Base-by-base conservation (phyloP, 1,140 invertebrate genomes). In the Heterodera schachtii region DNA sequence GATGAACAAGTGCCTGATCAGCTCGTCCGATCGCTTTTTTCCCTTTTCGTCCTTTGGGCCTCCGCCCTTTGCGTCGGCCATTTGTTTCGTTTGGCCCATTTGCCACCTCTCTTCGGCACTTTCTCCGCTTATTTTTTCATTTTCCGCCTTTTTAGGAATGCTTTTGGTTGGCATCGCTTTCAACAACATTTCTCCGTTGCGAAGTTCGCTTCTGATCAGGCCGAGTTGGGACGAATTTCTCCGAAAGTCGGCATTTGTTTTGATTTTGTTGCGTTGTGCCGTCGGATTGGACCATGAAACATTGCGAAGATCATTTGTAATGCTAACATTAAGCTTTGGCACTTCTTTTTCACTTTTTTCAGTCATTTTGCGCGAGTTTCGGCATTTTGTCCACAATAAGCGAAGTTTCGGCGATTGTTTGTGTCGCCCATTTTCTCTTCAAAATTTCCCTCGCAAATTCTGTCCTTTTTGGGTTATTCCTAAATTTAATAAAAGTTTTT, bases 201-300 rank as follows among this genome's bases (percentile, higher is more conserved):
- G n/a, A 3, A 44, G 43, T 49, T 46, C 75, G 6, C 41, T 85
- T 52, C 47, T 90, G 76, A 91, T 92, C 49, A 87, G 91, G 80
- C 57, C 82, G 44, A 81, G 85, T 43, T 92, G 91, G 91, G 91
- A 91, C 6, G 83, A 87, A 19, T 85, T 89, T n/a, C 74, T 89
- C 3, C 71, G 78, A 11, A 75, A 87, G 57, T 66, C 86, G 41
- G 83, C 85, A 19, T 84, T 86, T 80, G 69, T 87, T 3, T 94
- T 98, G 73, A 97, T 98, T 87, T 91, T 98, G 84, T 94, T 94
- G 49, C 92, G 96, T 91, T 96, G 96, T 82, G 96, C 96, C 7
- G 91, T 98, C 85, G 95, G 96, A 87, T 92, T 98, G 82, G 95
- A 98, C 90, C 94, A 95, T 3, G 90, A 92, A 71, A 95, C 94